Evolutionary conservation across 1,140 invertebrate species (phyloP).

Genomic region (Papilio xuthus): DNA sequence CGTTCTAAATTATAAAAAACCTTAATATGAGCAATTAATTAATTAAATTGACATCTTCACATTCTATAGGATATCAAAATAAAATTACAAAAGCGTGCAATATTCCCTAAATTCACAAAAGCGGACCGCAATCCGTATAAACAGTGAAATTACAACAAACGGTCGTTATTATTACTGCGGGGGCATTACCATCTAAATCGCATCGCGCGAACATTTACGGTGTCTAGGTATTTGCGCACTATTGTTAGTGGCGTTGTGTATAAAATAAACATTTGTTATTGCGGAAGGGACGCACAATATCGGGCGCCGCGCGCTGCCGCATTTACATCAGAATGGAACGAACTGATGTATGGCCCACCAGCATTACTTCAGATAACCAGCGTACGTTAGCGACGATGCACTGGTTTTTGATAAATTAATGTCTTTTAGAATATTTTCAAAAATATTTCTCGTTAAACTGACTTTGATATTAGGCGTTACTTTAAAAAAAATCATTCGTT

Average conservation of each 20-base stretch:
- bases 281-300: conserved; percentile 75
- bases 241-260: conserved; percentile 81
- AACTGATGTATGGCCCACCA: conserved; percentile 71
- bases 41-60: not conserved
- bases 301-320: conserved; percentile 61
- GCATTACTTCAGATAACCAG: conserved; percentile 56
- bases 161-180: conserved; percentile 72
- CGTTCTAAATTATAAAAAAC: not conserved
- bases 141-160: conserved; percentile 64
- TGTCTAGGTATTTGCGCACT: conserved; percentile 81
- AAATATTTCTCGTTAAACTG: not conserved
- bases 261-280: conserved; percentile 82
- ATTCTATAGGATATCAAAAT: conserved; percentile 14
- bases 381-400: conserved; percentile 27
- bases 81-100: conserved; percentile 12
- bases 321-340: conserved; percentile 78
- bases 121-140: conserved; percentile 53
- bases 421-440: not conserved
- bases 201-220: conserved; percentile 73
- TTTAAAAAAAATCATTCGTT: too few relatives aligned
- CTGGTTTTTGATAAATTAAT: not conserved
- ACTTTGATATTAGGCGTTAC: too few relatives aligned
- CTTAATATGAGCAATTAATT: not conserved
- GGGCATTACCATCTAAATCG: conserved; percentile 80
- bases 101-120: conserved; percentile 34